Percentiles rank a stretch among this genome's conserved stretches.
phyloP scores from a whole-genome alignment of 1,140 invertebrate species.

The Temnothorax nylanderi region DNA sequence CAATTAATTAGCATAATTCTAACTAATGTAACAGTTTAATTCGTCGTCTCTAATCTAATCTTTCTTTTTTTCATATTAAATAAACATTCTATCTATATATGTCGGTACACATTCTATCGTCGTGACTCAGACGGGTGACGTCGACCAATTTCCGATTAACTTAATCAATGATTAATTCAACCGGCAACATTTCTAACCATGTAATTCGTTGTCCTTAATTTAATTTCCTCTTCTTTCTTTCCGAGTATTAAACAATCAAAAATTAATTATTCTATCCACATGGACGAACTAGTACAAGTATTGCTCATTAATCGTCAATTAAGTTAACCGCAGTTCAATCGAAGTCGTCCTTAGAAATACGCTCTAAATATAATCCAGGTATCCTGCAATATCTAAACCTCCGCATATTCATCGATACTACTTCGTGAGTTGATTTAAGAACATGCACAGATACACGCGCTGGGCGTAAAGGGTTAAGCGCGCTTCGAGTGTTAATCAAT shows the following conservation, averaged over 20 bases:
- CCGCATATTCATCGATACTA: background rate
- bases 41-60: background rate
- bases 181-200: background rate
- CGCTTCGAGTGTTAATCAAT: conserved; percentile 26
- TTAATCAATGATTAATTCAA: background rate
- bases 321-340: background rate
- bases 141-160: background rate
- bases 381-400: background rate
- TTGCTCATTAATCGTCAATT: background rate
- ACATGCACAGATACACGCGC: background rate
- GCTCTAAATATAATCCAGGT: background rate
- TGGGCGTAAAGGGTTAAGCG: background rate
- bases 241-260: background rate
- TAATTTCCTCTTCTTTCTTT: background rate
- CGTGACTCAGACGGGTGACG: too few relatives aligned
- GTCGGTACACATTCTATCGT: background rate
- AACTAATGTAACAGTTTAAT: background rate
- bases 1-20: background rate
- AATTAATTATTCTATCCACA: background rate
- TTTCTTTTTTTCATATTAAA: background rate
- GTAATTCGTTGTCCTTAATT: background rate
- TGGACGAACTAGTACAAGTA: background rate
- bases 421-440: conserved; percentile 1
- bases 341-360: background rate
- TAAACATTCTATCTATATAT: background rate